A percentile compares a stretch with the other conserved stretches of the same genome.
Conservation (phyloP, 2,797 vertebrate genomes). For the Aeoliscus strigatus region DNA sequence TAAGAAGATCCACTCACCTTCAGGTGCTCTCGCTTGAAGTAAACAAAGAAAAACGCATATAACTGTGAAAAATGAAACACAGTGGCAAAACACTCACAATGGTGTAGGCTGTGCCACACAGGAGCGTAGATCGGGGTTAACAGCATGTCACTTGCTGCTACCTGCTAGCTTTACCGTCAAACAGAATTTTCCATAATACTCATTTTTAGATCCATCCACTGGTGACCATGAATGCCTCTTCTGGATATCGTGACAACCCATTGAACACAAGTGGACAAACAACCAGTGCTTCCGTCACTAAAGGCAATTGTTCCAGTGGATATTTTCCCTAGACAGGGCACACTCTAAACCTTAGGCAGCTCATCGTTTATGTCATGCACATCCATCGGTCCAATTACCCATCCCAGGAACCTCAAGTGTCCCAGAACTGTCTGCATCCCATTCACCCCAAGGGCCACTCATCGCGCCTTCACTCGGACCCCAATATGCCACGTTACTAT, state of each 20-base stretch:
- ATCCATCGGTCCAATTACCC: slow-evolving; percentile 60
- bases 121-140: no score
- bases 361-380: slow-evolving; percentile 36
- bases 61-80: no score
- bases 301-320: slow-evolving; percentile 41
- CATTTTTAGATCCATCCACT: slow-evolving; percentile 2
- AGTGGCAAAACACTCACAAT: no score
- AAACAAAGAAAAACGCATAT: no score
- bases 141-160: no score
- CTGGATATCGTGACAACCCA: slow-evolving; percentile 1
- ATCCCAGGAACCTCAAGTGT: slow-evolving; percentile 54
- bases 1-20: no score
- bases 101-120: no score
- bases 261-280: background rate
- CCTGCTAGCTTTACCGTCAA: no score
- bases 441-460: slow-evolving; percentile 36
- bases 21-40: no score
- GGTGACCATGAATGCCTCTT: background rate
- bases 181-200: no score
- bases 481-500: slow-evolving; percentile 31
- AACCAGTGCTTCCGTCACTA: slow-evolving; percentile 8
- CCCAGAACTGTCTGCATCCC: slow-evolving; percentile 58
- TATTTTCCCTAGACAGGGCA: slow-evolving; percentile 45
- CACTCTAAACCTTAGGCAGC: slow-evolving; percentile 32
- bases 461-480: slow-evolving; percentile 31